Evolutionary conservation across 2,797 vertebrate species (phyloP).

Genomic region (Alectoris magna): DNA sequence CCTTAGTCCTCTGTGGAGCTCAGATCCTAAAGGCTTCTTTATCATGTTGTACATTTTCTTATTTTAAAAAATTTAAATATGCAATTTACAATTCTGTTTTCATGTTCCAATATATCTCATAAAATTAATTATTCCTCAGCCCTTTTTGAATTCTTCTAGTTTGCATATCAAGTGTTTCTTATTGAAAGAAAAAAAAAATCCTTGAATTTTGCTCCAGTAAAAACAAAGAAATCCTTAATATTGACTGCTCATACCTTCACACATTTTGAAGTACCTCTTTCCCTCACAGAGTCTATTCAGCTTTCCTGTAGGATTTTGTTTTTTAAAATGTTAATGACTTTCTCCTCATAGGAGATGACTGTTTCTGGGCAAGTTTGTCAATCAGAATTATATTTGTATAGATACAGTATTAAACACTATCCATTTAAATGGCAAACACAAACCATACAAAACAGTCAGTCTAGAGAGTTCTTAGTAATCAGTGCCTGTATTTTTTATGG

Average conservation of each 20-base stretch:
- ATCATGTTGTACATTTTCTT: slow-evolving; percentile 17
- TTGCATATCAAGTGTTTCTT: slow-evolving; percentile 61
- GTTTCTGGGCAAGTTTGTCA: slow-evolving; percentile 63
- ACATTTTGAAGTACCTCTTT: slow-evolving; percentile 58
- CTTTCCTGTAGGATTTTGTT: slow-evolving; percentile 45
- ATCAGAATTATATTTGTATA: slow-evolving; percentile 65
- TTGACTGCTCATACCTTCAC: slow-evolving; percentile 44
- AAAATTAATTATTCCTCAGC: slow-evolving; percentile 66
- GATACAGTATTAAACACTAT: slow-evolving; percentile 43
- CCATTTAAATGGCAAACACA: slow-evolving; percentile 70
- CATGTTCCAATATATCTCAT: slow-evolving; percentile 26
- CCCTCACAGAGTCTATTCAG: slow-evolving; percentile 15
- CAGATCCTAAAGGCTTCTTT: slow-evolving; percentile 30
- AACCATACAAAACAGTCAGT: slow-evolving; percentile 36
- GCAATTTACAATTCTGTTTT: slow-evolving; percentile 58
- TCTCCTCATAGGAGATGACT: slow-evolving; percentile 38
- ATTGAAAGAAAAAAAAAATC: slow-evolving; percentile 16
- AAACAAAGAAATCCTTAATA: slow-evolving; percentile 63
- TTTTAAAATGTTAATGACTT: slow-evolving; percentile 71
- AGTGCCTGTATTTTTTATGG: slow-evolving; percentile 7
- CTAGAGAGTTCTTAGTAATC: slow-evolving; percentile 36
- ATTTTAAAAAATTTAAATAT: slow-evolving; percentile 46
- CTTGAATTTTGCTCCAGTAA: slow-evolving; percentile 61
- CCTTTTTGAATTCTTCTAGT: slow-evolving; percentile 51
- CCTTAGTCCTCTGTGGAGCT: slow-evolving; percentile 21